Evolutionary conservation across 2,113 vertebrate genomes (phyloP).

Genomic region (Kryptolebias marmoratus): DNA sequence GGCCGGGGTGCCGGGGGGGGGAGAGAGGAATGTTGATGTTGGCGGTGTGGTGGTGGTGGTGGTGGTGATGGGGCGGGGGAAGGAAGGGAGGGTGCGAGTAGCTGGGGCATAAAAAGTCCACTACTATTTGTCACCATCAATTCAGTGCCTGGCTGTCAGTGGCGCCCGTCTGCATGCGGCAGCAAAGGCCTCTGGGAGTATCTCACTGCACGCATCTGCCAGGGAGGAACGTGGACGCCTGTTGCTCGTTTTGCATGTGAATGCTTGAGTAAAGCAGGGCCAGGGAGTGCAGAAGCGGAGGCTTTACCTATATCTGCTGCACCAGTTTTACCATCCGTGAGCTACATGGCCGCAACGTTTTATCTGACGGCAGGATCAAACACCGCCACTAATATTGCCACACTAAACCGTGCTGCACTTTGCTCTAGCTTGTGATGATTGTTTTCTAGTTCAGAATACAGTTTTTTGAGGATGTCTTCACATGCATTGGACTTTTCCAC

Average conservation of each 20-base stretch:
- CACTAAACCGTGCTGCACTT: not conserved
- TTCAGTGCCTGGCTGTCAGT: conserved; percentile 53
- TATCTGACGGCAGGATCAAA: not conserved
- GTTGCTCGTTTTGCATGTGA: conserved; percentile 39
- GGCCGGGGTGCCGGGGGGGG: not conserved
- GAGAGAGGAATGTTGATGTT: conserved; percentile 3
- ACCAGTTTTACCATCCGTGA: not conserved
- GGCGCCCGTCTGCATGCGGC: conserved; percentile 31
- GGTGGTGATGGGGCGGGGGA: not conserved
- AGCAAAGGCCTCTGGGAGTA: conserved; percentile 65
- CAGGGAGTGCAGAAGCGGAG: not conserved
- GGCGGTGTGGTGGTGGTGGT: not conserved
- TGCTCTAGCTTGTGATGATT: not conserved
- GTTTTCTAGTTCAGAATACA: not conserved
- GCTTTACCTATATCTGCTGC: not conserved
- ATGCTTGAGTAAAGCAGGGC: not conserved
- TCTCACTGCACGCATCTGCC: conserved; percentile 41
- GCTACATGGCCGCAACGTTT: not conserved
- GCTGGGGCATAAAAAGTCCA: conserved; percentile 63
- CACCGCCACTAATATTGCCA: not conserved
- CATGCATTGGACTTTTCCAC: too few relatives aligned
- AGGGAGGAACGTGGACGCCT: conserved; percentile 43
- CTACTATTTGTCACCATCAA: conserved; percentile 66
- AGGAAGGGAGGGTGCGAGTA: conserved; percentile 29
- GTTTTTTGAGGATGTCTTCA: not conserved